Evolutionary conservation across 2,888 invertebrate species (phyloP).

Genomic region (Strigamia maritima): DNA sequence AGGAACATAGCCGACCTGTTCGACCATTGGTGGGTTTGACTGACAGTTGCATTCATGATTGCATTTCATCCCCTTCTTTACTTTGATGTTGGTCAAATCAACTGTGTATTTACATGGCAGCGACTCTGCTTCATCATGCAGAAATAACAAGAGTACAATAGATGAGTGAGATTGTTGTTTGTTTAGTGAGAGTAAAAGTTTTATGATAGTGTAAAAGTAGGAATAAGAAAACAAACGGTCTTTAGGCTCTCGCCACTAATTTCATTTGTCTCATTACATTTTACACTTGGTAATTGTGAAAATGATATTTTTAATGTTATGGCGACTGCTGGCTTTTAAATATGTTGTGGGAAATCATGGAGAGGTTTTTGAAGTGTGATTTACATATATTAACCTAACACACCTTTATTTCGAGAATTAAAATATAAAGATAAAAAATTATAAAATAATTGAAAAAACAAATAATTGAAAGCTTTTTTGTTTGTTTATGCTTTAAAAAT

Average conservation of each 20-base stretch:
- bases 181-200: slow-evolving; percentile 4
- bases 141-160: slow-evolving; percentile 11
- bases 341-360: background rate
- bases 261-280: slow-evolving; percentile 1
- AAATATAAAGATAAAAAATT: too few species aligned
- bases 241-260: background rate
- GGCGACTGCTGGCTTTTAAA: background rate
- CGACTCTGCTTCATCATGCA: slow-evolving; percentile 8
- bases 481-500: too few species aligned
- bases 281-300: background rate
- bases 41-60: slow-evolving; percentile 26
- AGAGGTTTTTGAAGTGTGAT: too few species aligned
- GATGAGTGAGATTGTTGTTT: slow-evolving; percentile 9
- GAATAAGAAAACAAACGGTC: background rate
- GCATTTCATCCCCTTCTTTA: slow-evolving; percentile 27
- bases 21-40: background rate
- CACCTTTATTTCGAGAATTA: too few species aligned
- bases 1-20: slow-evolving; percentile 12
- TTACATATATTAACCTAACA: too few species aligned
- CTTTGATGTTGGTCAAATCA: slow-evolving; percentile 31
- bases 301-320: background rate
- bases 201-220: background rate
- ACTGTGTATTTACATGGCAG: slow-evolving; percentile 15
- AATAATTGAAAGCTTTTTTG: too few species aligned
- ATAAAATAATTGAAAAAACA: too few species aligned